phyloP scores from a whole-genome alignment of 2,888 invertebrate genomes.

The Lasioglossum villosulum region DNA sequence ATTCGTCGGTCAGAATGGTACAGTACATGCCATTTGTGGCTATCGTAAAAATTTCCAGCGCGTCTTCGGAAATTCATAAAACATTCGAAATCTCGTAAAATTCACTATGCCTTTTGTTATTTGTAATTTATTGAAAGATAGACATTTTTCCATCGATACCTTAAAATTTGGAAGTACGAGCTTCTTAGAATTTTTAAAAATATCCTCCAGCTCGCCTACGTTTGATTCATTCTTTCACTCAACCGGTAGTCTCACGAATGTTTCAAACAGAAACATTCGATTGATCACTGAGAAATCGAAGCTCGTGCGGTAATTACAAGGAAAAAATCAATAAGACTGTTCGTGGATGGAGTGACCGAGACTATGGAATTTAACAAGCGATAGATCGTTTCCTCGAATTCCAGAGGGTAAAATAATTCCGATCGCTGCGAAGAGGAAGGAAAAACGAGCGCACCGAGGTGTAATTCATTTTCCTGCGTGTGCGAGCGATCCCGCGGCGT shows the following conservation, averaged over 20 bases:
- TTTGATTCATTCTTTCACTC: neutral
- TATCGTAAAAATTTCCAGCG: neutral
- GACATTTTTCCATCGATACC: neutral
- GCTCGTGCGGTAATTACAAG: no score
- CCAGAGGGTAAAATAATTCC: neutral
- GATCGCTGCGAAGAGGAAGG: slow-evolving; percentile 1
- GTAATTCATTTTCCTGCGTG: slow-evolving; percentile 25
- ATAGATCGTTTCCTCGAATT: slow-evolving; percentile 14
- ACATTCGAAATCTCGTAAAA: neutral
- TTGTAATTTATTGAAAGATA: neutral
- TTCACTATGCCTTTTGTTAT: neutral
- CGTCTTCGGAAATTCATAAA: no score
- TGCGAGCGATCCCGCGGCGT: slow-evolving; percentile 32
- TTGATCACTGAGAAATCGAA: neutral
- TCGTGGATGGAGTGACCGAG: neutral
- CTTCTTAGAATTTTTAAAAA: neutral
- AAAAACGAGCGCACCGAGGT: neutral
- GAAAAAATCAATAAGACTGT: neutral
- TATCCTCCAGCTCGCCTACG: no score
- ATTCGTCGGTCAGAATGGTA: neutral
- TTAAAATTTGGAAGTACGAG: neutral
- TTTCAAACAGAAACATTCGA: neutral
- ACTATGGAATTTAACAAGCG: neutral
- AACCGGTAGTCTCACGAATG: neutral
- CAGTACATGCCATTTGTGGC: neutral